A percentile compares a stretch with the other conserved stretches of the same genome.
Conservation (phyloP, 2,113 vertebrate genomes). For the Sclerurus mexicanus region DNA sequence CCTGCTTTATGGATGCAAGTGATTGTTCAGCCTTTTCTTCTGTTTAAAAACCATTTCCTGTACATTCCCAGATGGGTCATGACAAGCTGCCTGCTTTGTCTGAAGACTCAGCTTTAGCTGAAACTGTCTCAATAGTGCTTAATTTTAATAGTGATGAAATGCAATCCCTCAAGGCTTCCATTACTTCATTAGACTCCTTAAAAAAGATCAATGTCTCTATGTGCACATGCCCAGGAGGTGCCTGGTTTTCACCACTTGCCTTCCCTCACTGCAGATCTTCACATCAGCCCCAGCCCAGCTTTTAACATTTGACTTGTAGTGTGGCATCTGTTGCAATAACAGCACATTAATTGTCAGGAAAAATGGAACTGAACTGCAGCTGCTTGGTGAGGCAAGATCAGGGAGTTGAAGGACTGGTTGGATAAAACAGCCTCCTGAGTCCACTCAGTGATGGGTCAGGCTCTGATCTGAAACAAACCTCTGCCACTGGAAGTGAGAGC, state of each 20-base stretch:
- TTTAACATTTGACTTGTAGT: accelerated
- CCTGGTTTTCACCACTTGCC: neutral
- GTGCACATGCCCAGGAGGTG: neutral
- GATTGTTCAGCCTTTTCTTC: neutral
- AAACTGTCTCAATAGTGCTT: neutral
- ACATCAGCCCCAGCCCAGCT: neutral
- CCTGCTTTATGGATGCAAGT: neutral
- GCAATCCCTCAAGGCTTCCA: neutral
- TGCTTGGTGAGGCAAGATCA: neutral
- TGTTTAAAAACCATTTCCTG: neutral
- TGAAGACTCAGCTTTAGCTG: neutral
- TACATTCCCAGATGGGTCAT: neutral
- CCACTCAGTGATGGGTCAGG: neutral
- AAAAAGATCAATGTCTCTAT: neutral
- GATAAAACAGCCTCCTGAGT: neutral
- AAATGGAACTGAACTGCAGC: neutral
- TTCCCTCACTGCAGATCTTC: neutral
- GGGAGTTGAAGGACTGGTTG: neutral
- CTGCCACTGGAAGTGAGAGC: neutral
- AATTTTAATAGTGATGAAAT: neutral
- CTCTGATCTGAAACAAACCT: neutral
- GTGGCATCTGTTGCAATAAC: neutral
- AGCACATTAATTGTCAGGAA: too few species aligned
- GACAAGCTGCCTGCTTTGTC: neutral
- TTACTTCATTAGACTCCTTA: neutral